phyloP scores from a whole-genome alignment of 2,113 vertebrate genomes.

The Zeus faber region DNA sequence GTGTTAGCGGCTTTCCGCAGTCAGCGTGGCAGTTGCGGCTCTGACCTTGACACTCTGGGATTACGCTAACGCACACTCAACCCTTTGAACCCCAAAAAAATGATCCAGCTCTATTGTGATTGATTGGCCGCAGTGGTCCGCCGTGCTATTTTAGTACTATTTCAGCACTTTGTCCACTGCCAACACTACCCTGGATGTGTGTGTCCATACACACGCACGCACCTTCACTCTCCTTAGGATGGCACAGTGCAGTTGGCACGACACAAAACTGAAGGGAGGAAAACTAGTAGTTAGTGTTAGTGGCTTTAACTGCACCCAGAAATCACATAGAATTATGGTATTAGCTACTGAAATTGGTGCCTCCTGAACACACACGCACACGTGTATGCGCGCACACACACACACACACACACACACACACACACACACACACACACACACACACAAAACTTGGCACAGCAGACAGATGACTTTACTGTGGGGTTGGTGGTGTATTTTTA shows the following conservation, averaged over 20 bases:
- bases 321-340: conserved; percentile 66
- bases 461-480: conserved; percentile 37
- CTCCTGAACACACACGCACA: conserved; percentile 23
- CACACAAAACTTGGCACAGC: conserved; percentile 24
- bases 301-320: conserved; percentile 57
- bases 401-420: background rate
- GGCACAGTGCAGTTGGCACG: conserved; percentile 36
- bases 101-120: too few species aligned
- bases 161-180: too few species aligned
- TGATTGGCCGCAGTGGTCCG: too few species aligned
- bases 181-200: too few species aligned
- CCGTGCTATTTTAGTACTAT: too few species aligned
- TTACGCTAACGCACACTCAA: too few species aligned
- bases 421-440: background rate
- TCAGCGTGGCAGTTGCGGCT: conserved; percentile 21
- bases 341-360: conserved; percentile 47
- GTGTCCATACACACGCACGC: conserved; percentile 25
- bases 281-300: conserved; percentile 58
- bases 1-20: conserved; percentile 32
- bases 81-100: too few species aligned
- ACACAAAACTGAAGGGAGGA: conserved; percentile 38
- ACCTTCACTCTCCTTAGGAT: conserved; percentile 5
- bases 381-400: conserved; percentile 7
- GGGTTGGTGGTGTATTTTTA: conserved; percentile 49
- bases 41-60: too few species aligned